phyloP scores from a whole-genome alignment of 2,888 invertebrate genomes.

The Polydesmus complanatus region DNA sequence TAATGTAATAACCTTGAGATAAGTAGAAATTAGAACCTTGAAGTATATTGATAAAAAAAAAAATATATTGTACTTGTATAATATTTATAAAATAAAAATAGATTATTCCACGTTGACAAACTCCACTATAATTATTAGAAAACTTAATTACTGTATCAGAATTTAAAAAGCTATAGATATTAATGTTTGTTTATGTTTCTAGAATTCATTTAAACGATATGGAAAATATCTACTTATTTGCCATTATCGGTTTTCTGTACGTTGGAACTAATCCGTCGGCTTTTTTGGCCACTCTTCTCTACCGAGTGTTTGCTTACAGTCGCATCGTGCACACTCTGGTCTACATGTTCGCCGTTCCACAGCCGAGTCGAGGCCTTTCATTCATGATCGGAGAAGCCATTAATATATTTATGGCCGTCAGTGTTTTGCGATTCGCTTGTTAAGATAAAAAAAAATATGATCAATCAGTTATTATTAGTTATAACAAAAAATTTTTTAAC shows the following conservation, averaged over 20 bases:
- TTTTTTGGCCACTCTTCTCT: constrained; percentile 39
- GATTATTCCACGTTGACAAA: too few species aligned
- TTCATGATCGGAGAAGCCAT: constrained; percentile 35
- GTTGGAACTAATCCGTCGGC: constrained; percentile 43
- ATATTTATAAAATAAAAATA: not conserved
- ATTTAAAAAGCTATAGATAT: too few species aligned
- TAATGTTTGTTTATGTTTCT: too few species aligned
- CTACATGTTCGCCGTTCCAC: constrained; percentile 47
- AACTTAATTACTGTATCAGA: too few species aligned
- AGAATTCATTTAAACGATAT: constrained; percentile 57
- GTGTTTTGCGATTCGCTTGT: constrained; percentile 7
- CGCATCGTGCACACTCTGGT: constrained; percentile 49
- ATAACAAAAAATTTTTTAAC: too few species aligned
- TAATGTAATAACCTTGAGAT: not conserved
- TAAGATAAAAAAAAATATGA: too few species aligned
- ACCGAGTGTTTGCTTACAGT: constrained; percentile 42
- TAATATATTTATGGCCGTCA: constrained; percentile 39
- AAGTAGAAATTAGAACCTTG: too few species aligned
- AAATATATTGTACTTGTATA: not conserved
- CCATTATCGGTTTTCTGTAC: constrained; percentile 46
- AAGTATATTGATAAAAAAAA: not conserved
- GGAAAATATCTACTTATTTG: constrained; percentile 54
- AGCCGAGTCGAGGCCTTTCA: constrained; percentile 40
- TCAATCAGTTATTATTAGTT: too few species aligned
- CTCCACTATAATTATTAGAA: too few species aligned